These are phyloP conservation scores for Etia nguti DNA, from an alignment of 2,113 vertebrate species.

Conservation along the genomic window DNA sequence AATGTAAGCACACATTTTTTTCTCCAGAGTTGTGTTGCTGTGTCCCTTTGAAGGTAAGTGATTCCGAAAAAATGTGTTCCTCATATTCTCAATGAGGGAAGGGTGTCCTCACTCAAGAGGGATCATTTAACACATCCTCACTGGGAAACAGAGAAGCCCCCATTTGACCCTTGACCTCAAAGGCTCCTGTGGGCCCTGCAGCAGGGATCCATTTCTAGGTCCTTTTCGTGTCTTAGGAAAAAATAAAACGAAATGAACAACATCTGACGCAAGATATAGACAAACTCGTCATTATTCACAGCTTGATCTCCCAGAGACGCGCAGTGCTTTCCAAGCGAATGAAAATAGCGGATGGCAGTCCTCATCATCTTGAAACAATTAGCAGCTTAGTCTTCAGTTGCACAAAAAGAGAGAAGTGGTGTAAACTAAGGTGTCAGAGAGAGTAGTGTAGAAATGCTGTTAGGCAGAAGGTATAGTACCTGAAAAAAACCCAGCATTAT, in stretches of 20 bases:
- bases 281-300: constrained; percentile 64
- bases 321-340: constrained; percentile 47
- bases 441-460: not conserved
- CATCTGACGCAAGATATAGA: constrained; percentile 68
- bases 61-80: constrained; percentile 19
- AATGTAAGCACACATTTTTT: constrained; percentile 16
- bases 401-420: constrained; percentile 8
- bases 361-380: constrained; percentile 37
- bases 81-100: constrained; percentile 35
- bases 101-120: not conserved
- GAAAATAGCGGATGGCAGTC: constrained; percentile 40
- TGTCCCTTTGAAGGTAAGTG: constrained; percentile 2
- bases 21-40: constrained; percentile 16
- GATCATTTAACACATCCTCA: constrained; percentile 28
- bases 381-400: constrained; percentile 59
- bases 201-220: constrained; percentile 52
- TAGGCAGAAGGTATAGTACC: not conserved
- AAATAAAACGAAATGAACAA: constrained; percentile 62
- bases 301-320: constrained; percentile 57
- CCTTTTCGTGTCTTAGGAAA: constrained; percentile 58
- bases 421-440: not conserved
- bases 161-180: constrained; percentile 45
- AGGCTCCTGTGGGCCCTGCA: constrained; percentile 43
- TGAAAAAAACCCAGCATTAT: not conserved
- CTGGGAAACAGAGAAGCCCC: constrained; percentile 46